Conservation (phyloP, 2,888 invertebrate genomes). For the Lottia scabra region DNA sequence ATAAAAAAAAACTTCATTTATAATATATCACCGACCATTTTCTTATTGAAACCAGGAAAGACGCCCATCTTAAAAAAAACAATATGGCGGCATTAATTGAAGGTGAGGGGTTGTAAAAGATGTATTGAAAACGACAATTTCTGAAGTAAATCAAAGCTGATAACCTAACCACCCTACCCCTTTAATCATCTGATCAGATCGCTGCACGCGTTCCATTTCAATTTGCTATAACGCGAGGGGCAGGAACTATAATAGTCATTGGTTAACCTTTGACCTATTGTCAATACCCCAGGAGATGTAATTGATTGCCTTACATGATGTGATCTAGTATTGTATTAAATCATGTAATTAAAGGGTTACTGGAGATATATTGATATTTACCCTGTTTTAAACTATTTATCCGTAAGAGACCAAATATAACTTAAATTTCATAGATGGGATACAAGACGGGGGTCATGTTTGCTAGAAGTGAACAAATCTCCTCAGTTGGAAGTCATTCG, state of each 20-base stretch:
- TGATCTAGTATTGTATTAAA: not conserved
- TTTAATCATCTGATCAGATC: not conserved
- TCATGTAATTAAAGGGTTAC: too few relatives aligned
- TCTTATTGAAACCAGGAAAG: not conserved
- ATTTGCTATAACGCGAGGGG: not conserved
- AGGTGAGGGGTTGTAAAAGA: not conserved
- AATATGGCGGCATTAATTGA: constrained; percentile 1
- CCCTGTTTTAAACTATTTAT: too few relatives aligned
- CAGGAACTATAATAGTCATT: not conserved
- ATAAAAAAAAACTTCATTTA: too few relatives aligned
- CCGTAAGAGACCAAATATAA: too few relatives aligned
- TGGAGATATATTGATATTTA: too few relatives aligned
- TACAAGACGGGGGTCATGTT: too few relatives aligned
- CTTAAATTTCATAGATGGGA: too few relatives aligned
- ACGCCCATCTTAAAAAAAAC: not conserved
- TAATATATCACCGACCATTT: too few relatives aligned
- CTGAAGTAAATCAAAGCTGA: not conserved
- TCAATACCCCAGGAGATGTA: not conserved
- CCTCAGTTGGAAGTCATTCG: too few relatives aligned
- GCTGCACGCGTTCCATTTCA: not conserved
- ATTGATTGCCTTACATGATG: not conserved
- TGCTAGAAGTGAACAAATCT: too few relatives aligned
- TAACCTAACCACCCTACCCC: not conserved
- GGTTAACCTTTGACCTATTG: constrained; percentile 1
- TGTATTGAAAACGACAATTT: not conserved